Percentiles rank a stretch among this genome's conserved stretches.
These are phyloP conservation scores for Trileptium ribeirensis DNA, from an alignment of 2,888 invertebrate species.

Conservation along the genomic window DNA sequence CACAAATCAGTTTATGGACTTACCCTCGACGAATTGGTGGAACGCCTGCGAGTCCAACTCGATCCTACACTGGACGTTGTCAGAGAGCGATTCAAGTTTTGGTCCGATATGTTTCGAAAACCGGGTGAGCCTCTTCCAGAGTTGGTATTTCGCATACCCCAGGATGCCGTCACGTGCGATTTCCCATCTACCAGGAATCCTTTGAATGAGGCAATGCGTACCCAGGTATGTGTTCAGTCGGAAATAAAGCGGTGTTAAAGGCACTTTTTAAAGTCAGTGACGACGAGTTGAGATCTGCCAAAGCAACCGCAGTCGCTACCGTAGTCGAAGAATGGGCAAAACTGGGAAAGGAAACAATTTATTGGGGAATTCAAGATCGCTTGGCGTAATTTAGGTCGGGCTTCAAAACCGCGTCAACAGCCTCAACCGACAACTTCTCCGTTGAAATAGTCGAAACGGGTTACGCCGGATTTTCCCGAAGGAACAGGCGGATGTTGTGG, in stretches of 20 bases:
- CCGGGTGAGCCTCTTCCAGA: conserved; percentile 34
- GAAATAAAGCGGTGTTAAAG: conserved; percentile 28
- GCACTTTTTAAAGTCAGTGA: conserved; percentile 33
- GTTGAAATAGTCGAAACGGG: too few relatives aligned
- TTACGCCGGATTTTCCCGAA: too few relatives aligned
- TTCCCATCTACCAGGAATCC: conserved; percentile 22
- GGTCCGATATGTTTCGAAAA: conserved; percentile 31
- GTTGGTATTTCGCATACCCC: conserved; percentile 27
- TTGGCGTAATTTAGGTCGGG: too few relatives aligned
- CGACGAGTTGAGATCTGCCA: conserved; percentile 28
- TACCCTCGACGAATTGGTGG: neutral
- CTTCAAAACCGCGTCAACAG: too few relatives aligned
- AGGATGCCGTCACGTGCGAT: conserved; percentile 31
- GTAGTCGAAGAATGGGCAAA: conserved; percentile 33
- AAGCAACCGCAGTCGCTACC: conserved; percentile 29
- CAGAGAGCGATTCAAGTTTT: conserved; percentile 29
- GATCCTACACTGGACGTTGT: conserved; percentile 31
- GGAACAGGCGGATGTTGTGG: too few relatives aligned
- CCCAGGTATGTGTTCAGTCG: conserved; percentile 25
- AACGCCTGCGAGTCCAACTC: conserved; percentile 20
- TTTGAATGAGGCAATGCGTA: neutral
- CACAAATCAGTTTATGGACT: neutral
- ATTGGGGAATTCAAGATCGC: neutral
- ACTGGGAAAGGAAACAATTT: neutral
- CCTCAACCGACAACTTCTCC: too few relatives aligned